phyloP scores from a whole-genome alignment of 2,888 invertebrate genomes.

The Aquatica leii region DNA sequence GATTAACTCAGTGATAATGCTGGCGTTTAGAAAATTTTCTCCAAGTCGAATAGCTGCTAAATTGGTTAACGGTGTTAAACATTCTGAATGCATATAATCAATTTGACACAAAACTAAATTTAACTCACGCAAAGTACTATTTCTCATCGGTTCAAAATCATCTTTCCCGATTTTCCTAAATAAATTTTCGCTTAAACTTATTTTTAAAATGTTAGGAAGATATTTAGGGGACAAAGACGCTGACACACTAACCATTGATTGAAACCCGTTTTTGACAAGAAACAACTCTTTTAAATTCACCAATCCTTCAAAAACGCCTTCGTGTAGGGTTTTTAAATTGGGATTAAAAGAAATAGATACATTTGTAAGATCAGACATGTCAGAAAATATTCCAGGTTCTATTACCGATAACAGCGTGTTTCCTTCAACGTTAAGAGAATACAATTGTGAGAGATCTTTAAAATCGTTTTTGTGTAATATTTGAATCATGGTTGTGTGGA shows the following conservation, averaged over 20 bases:
- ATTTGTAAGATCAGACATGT: conserved; percentile 62
- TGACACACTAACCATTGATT: conserved; percentile 60
- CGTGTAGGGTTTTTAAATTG: conserved; percentile 60
- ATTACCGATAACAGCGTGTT: conserved; percentile 64
- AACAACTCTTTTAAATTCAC: conserved; percentile 62
- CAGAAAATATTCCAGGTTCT: conserved; percentile 62
- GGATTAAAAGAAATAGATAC: conserved; percentile 67
- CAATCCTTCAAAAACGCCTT: conserved; percentile 64
- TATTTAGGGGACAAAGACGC: conserved; percentile 59
- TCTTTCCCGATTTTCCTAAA: conserved; percentile 60
- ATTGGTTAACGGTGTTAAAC: conserved; percentile 61
- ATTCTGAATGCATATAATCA: conserved; percentile 63
- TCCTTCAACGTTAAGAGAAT: conserved; percentile 64
- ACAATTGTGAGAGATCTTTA: conserved; percentile 57
- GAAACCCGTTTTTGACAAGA: conserved; percentile 67
- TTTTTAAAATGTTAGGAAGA: conserved; percentile 61
- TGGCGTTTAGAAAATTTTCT: conserved; percentile 64
- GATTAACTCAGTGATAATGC: conserved; percentile 61
- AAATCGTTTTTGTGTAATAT: conserved; percentile 61
- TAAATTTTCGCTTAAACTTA: conserved; percentile 66
- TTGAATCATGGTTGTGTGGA: conserved; percentile 64
- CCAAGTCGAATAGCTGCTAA: conserved; percentile 63
- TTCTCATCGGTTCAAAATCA: conserved; percentile 63
- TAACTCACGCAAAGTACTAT: conserved; percentile 60
- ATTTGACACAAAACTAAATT: conserved; percentile 65